These are phyloP conservation scores for Cathartes aura DNA, from an alignment of 2,113 vertebrate species.

Conservation along the genomic window DNA sequence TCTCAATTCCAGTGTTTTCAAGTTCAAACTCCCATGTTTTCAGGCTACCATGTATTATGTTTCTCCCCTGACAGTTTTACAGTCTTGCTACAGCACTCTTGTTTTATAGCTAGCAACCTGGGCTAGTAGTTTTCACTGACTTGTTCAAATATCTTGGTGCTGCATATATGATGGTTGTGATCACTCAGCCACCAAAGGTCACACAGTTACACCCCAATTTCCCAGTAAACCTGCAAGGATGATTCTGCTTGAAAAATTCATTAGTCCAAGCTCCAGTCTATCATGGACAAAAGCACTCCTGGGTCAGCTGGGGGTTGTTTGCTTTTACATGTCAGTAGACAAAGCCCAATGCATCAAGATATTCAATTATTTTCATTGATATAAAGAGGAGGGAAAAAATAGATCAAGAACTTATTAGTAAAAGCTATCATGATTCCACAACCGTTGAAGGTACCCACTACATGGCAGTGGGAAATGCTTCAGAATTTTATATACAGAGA, in stretches of 20 bases:
- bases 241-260: background rate
- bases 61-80: background rate
- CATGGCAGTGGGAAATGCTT: background rate
- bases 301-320: background rate
- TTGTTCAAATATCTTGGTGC: background rate
- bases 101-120: background rate
- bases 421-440: background rate
- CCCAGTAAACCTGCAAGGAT: background rate
- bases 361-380: background rate
- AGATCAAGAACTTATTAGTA: background rate
- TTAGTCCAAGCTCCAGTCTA: background rate
- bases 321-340: background rate
- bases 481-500: background rate
- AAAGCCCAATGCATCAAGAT: background rate
- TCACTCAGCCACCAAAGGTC: background rate
- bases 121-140: background rate
- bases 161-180: background rate
- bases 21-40: background rate
- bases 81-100: background rate
- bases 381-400: rapidly evolving
- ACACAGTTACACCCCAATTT: background rate
- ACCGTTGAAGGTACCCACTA: background rate
- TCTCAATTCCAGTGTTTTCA: background rate
- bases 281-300: background rate
- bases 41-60: background rate